Conservation (phyloP, 2,113 vertebrate genomes). For the Castor canadensis region DNA sequence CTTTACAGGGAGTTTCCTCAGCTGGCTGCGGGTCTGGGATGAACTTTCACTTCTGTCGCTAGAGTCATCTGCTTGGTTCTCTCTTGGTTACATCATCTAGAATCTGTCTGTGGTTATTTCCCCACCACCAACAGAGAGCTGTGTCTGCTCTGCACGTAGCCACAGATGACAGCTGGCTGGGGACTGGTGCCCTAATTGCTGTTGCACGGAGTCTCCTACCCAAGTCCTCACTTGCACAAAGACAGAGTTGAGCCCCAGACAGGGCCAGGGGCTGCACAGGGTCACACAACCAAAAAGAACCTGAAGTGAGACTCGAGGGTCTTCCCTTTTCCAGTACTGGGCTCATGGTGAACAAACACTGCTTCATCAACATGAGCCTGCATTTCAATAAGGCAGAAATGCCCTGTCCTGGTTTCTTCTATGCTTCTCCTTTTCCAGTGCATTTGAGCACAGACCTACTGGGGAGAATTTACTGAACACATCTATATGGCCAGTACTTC, state of each 20-base stretch:
- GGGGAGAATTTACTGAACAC: not conserved
- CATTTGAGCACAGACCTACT: not conserved
- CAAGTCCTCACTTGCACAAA: not conserved
- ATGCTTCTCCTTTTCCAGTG: not conserved
- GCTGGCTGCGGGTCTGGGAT: not conserved
- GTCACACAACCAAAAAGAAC: not conserved
- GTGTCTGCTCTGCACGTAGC: not conserved
- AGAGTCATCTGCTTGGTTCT: not conserved
- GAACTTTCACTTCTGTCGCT: slow-evolving; percentile 62
- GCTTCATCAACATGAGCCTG: not conserved
- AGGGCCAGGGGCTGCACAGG: not conserved
- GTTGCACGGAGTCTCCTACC: not conserved
- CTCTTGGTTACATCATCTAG: slow-evolving; percentile 22
- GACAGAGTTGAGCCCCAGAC: not conserved
- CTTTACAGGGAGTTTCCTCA: slow-evolving; percentile 33
- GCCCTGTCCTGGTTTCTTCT: not conserved
- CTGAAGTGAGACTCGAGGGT: not conserved
- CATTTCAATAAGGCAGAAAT: not conserved
- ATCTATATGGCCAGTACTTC: not conserved
- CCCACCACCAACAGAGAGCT: not conserved
- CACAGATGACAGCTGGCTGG: not conserved
- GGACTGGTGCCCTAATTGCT: not conserved
- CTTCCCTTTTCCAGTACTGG: not conserved
- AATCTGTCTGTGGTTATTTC: slow-evolving; percentile 38
- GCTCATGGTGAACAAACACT: not conserved